Evolutionary conservation across 64 coral and sea anemone species (phyloP).

Genomic region (Dendrophyllia cribrosa): DNA sequence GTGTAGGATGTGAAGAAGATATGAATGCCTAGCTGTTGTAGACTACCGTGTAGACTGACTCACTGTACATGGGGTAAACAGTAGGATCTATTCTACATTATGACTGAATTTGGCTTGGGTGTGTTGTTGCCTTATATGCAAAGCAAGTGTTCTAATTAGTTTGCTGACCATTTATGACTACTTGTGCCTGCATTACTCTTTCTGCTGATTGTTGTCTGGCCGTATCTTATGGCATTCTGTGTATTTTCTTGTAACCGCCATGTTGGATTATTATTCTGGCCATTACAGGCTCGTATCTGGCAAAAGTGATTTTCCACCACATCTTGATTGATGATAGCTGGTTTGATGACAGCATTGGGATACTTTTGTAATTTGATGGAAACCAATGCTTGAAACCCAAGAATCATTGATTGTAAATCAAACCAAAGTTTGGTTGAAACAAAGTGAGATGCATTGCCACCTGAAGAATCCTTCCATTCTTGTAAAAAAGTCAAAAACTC

Average conservation of each 20-base stretch:
- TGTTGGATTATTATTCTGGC: constrained; percentile 50
- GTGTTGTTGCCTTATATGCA: no score
- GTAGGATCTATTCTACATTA: no score
- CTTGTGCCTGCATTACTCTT: neutral
- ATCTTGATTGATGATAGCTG: constrained; percentile 30
- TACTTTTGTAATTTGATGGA: neutral
- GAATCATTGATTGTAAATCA: constrained; percentile 49
- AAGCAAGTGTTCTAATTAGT: no score
- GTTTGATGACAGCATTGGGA: neutral
- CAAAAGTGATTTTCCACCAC: constrained; percentile 52
- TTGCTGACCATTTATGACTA: no score
- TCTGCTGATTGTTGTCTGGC: constrained; percentile 16
- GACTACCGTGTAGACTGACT: no score
- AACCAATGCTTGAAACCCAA: constrained; percentile 15
- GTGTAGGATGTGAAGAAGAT: no score
- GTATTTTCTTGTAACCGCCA: neutral
- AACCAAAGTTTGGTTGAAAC: constrained; percentile 28
- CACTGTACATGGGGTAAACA: no score
- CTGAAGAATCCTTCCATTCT: neutral
- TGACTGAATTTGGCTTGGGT: no score
- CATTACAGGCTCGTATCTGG: constrained; percentile 45
- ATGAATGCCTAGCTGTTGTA: no score
- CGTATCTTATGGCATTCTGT: constrained; percentile 30
- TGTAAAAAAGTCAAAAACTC: neutral
- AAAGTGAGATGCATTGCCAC: neutral